A percentile compares a stretch with the other conserved stretches of the same genome.
These are phyloP conservation scores for Orchesella cincta DNA, from an alignment of 1,140 invertebrate species.

Conservation along the genomic window DNA sequence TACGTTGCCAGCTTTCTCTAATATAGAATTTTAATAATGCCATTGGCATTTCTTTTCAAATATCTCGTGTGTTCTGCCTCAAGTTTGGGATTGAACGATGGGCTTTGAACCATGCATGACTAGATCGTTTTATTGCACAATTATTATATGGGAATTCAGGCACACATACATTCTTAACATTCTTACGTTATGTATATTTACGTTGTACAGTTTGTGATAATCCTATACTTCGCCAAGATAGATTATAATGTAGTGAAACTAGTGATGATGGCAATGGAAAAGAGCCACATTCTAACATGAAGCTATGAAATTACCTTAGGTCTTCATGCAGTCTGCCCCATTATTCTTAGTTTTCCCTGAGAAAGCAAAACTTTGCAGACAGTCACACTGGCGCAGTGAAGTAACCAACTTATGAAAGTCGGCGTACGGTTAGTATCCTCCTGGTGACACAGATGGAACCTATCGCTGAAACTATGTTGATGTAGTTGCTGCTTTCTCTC, in stretches of 20 bases:
- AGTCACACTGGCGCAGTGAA: too few species aligned
- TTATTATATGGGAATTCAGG: background rate
- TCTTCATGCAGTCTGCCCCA: too few species aligned
- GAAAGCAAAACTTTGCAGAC: too few species aligned
- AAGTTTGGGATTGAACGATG: background rate
- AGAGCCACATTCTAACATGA: background rate
- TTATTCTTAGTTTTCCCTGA: too few species aligned
- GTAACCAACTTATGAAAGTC: too few species aligned
- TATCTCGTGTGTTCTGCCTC: too few species aligned
- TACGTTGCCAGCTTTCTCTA: background rate
- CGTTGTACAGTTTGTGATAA: background rate
- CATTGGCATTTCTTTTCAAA: background rate
- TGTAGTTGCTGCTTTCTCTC: too few species aligned
- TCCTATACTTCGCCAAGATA: background rate
- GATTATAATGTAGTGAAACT: background rate
- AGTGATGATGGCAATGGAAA: background rate
- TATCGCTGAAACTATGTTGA: too few species aligned
- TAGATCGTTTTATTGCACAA: slow-evolving; percentile 10
- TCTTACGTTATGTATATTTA: background rate
- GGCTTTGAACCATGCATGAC: slow-evolving; percentile 1
- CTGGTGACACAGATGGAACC: too few species aligned
- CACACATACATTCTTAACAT: background rate
- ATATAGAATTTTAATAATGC: background rate
- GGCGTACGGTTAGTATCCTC: too few species aligned
- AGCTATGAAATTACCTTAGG: too few species aligned